Evolutionary conservation across 2,113 vertebrate genomes (phyloP), one percentile per base, ranked within the genome.

Genomic region (Psophia crepitans): DNA sequence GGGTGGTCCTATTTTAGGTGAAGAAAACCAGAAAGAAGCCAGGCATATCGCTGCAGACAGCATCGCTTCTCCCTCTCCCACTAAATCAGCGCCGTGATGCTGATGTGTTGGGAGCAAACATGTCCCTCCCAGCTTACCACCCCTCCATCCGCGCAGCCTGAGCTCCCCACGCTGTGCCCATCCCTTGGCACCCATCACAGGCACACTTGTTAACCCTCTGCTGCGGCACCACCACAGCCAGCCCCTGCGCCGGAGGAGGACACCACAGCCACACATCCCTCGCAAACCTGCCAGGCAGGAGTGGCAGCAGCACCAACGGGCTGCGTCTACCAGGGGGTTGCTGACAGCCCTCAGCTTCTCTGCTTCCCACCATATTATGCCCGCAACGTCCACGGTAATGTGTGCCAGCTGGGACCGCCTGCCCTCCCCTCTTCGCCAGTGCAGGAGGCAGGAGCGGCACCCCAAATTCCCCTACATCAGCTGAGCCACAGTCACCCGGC

Each of bases 291-390:
- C 63, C 76, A 35, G 76, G 44, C 37, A 43, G 68, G 30, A 89
- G 35, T 0, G 0, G 44, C 70, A 71, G 20, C 37, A 83, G 66
- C 53, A 57, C 2, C 28, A 11, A 43, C 18, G 4, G 0, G 2
- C 69, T 71, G 46, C 61, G 19, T 18, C 53, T 32, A 32, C 53
- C 53, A 23, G 16, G 2, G 24, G 11, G 7, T 17, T 27, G 22
- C 51, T 48, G 64, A 51, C 81, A 51, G 26, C 33, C 35, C 46
- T 49, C 57, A 30, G 26, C 49, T 43, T 84, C 53, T 82, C 68
- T 39, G 11, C 33, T 35, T 64, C 53, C 35, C 54, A 43, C 49
- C 22, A 2, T 23, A 22, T 23, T 11, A 32, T 23, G 24, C n/a
- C 46, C n/a, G n/a, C n/a, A n/a, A n/a, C n/a, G n/a, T n/a, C n/a